phyloP scores from a whole-genome alignment of 2,113 vertebrate species.

The Rhinogobius similis region DNA sequence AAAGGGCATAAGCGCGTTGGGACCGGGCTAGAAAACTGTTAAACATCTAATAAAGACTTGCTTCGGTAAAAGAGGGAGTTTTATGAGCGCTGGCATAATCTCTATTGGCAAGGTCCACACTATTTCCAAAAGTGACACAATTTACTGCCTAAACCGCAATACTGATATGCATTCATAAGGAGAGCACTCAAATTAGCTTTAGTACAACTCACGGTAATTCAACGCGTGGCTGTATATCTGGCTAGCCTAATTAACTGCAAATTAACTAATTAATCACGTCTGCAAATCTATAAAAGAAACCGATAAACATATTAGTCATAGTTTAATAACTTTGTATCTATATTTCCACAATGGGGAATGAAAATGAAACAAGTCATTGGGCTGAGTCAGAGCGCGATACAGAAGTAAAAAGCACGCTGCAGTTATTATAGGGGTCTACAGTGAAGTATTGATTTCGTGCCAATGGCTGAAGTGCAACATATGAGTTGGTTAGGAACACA shows the following conservation, averaged over 20 bases:
- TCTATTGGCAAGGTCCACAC: slow-evolving; percentile 40
- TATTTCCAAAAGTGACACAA: slow-evolving; percentile 37
- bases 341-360: slow-evolving; percentile 3
- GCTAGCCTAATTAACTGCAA: neutral
- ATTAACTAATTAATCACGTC: slow-evolving; percentile 5
- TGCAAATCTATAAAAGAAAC: slow-evolving; percentile 2
- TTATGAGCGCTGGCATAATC: slow-evolving; percentile 45
- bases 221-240: neutral
- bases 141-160: slow-evolving; percentile 18
- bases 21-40: slow-evolving; percentile 37
- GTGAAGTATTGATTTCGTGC: slow-evolving; percentile 8
- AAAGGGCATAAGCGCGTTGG: slow-evolving; percentile 13
- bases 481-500: neutral
- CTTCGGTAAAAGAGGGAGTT: slow-evolving; percentile 19
- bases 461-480: neutral
- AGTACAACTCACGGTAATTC: neutral
- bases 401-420: neutral
- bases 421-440: slow-evolving; percentile 6
- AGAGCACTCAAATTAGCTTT: neutral
- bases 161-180: slow-evolving; percentile 12
- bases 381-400: neutral
- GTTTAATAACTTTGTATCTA: neutral
- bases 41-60: slow-evolving; percentile 35
- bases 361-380: slow-evolving; percentile 14
- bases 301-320: neutral